These are phyloP conservation scores for Polietes domitor DNA, from an alignment of 2,888 invertebrate species.

Conservation along the genomic window DNA sequence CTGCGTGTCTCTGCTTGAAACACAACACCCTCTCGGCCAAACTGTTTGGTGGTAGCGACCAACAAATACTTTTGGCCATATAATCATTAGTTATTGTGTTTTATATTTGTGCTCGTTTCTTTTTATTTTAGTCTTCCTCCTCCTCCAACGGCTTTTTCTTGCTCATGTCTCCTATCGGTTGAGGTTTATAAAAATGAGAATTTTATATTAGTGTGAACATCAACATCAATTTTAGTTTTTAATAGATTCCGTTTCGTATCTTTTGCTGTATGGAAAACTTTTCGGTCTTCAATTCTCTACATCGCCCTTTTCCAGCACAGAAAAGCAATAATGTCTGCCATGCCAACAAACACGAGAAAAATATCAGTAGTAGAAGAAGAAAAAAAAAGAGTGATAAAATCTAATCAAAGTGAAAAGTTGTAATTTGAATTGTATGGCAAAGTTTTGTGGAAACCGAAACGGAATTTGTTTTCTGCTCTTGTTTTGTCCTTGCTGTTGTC, in stretches of 20 bases:
- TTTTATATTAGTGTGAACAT: constrained; percentile 26
- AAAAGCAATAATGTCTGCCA: background rate
- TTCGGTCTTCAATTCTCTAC: background rate
- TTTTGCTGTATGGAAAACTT: constrained; percentile 2
- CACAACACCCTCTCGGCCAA: background rate
- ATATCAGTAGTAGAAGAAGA: background rate
- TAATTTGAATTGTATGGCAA: constrained; percentile 34
- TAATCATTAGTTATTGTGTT: constrained; percentile 33
- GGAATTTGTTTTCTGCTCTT: constrained; percentile 13
- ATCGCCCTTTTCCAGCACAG: background rate
- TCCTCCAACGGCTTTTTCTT: background rate
- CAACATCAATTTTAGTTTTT: constrained; percentile 26
- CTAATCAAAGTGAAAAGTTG: constrained; percentile 35
- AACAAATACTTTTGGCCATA: constrained; percentile 22
- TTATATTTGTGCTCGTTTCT: background rate
- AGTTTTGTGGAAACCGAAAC: constrained; percentile 27
- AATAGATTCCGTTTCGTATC: background rate
- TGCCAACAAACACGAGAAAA: background rate
- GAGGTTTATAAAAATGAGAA: background rate
- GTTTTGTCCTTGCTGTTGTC: background rate
- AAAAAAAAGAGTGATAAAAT: constrained; percentile 28
- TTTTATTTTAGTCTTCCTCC: background rate
- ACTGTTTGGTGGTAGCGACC: background rate
- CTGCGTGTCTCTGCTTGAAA: too few species aligned
- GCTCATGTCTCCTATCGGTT: background rate